phyloP scores from a whole-genome alignment of 2,888 invertebrate genomes.

The Caenorhabditis sp. region DNA sequence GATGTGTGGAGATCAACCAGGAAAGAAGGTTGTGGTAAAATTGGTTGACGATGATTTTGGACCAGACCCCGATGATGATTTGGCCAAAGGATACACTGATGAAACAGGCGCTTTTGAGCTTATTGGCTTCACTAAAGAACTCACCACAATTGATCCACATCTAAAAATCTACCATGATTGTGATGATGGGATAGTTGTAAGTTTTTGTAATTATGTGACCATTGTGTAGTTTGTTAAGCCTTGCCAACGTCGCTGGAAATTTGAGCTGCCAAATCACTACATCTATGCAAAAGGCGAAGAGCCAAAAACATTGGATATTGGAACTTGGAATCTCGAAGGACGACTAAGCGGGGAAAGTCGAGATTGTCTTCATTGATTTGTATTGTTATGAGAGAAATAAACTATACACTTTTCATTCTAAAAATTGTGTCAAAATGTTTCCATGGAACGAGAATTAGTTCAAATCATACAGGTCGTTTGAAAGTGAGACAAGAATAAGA shows the following conservation, averaged over 20 bases:
- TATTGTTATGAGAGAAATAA: no score
- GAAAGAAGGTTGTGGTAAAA: slow-evolving; percentile 62
- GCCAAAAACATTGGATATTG: slow-evolving; percentile 62
- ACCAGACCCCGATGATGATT: slow-evolving; percentile 66
- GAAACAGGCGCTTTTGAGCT: slow-evolving; percentile 61
- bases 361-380: slow-evolving; percentile 69
- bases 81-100: slow-evolving; percentile 62
- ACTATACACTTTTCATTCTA: no score
- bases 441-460: no score
- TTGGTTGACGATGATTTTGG: slow-evolving; percentile 70
- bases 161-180: slow-evolving; percentile 70
- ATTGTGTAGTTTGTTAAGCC: slow-evolving; percentile 48
- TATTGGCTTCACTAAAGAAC: slow-evolving; percentile 59
- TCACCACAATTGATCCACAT: slow-evolving; percentile 69
- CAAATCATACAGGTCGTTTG: background rate
- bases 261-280: slow-evolving; percentile 70
- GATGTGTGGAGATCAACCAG: slow-evolving; percentile 62
- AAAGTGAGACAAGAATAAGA: no score
- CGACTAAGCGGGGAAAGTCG: slow-evolving; percentile 65
- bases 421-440: no score
- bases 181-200: slow-evolving; percentile 66
- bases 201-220: background rate
- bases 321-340: slow-evolving; percentile 69
- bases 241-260: slow-evolving; percentile 70
- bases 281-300: slow-evolving; percentile 40